These are phyloP conservation scores for Peribatodes rhomboidaria DNA, from an alignment of 2,888 invertebrate genomes.

Conservation along the genomic window DNA sequence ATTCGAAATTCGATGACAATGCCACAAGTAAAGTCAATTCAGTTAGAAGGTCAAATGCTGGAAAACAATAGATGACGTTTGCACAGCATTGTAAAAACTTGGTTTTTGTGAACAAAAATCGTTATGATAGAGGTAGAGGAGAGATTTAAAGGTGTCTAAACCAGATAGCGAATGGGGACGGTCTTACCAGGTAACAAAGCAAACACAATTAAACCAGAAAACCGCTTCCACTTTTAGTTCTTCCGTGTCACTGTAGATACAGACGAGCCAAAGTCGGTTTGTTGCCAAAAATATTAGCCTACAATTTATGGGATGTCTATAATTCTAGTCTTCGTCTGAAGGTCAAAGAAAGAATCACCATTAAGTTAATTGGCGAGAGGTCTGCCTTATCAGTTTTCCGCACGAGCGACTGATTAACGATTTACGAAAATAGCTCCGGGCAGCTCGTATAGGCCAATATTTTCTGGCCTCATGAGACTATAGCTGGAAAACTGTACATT, in stretches of 20 bases:
- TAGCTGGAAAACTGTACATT: slow-evolving; percentile 7
- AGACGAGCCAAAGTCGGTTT: neutral
- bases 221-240: neutral
- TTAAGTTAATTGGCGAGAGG: slow-evolving; percentile 82
- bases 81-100: neutral
- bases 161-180: too few species aligned
- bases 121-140: too few species aligned
- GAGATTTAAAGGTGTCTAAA: neutral
- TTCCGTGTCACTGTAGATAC: neutral
- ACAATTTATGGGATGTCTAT: slow-evolving; percentile 32
- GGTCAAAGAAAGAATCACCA: slow-evolving; percentile 77
- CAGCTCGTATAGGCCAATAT: slow-evolving; percentile 64
- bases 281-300: slow-evolving; percentile 1
- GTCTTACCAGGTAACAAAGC: too few species aligned
- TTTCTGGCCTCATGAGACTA: slow-evolving; percentile 49
- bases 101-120: neutral
- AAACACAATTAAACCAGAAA: neutral
- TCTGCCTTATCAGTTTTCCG: slow-evolving; percentile 79
- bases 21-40: too few species aligned
- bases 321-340: slow-evolving; percentile 47
- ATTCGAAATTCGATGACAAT: too few species aligned
- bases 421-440: slow-evolving; percentile 76
- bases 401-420: slow-evolving; percentile 79
- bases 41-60: too few species aligned
- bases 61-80: too few species aligned